Evolutionary conservation across 1,140 invertebrate genomes (phyloP), one percentile per base, ranked within the genome.

Genomic region (Chelonus insularis): DNA sequence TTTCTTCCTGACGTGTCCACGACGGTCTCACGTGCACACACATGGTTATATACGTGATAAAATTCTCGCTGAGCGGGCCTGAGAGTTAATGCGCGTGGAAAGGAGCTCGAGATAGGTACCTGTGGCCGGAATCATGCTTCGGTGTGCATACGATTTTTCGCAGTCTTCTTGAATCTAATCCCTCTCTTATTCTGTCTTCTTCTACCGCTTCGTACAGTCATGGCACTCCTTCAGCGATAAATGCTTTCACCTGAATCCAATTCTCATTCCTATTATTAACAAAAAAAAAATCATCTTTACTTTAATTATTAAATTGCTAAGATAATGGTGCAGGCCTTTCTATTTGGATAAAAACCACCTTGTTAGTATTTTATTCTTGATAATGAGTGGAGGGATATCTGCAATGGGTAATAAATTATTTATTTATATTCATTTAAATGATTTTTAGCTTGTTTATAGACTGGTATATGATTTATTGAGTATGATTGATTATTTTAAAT

Each of bases 121-220:
- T 51, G 47, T 41, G 60, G 43, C 50, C 60, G 64, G 64, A 66
- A 59, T 66, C 64, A 63, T 66, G 60, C 64, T 63, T 52, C 61
- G 64, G 60, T 51, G 64, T 66, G 60, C 64, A 63, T 66, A 59
- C 43, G 36, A 52, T 63, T 60, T 60, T 60, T 60, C 43, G 43
- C 41, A 51, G 39, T 57, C 29, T 54, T 32, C 47, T 48, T 18
- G n/a, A 16, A 11, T 54, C 54, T 45, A 39, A 36, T 39, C 47
- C 18, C 37, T 55, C 23, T 9, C 25, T 39, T 25, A 37, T 57
- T 51, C 47, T 50, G n/a, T 14, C 12, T 47, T n/a, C 47, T 37
- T 47, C 37, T 5, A 39, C 12, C 16, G 29, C 23, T 59, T 36
- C 25, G 14, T 18, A 16, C 12, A 39, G 9, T 34, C n/a, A 9